Evolutionary conservation across 2,888 invertebrate genomes (phyloP), one percentile per base, ranked within the genome.

Genomic region (Adela reaumurella): DNA sequence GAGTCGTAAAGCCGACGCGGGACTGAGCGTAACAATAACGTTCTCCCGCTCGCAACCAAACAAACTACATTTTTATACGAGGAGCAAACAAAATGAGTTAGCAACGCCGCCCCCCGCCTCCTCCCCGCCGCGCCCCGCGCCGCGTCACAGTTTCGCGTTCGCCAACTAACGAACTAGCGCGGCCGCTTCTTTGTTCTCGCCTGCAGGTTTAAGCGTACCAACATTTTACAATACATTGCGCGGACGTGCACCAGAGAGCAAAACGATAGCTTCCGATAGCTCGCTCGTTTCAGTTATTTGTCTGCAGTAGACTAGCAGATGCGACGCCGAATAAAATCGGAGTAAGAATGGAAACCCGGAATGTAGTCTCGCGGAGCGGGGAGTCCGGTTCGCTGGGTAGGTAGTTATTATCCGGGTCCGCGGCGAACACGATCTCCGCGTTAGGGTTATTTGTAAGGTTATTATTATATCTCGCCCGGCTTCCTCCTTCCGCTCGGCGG

Each of bases 31-130:
- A 24, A 24, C 24, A 24, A 24, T 24, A 24, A 24, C 24, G 24
- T 24, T 8, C 24, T 24, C 24, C 24, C n/a, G n/a, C n/a, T 24
- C 24, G 14, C 35, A 35, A 14, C 35, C 61, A 65, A 69, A 69
- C 68, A 69, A 73, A 70, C 68, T 72, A 73, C 68, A 71, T 71
- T 73, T 74, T 72, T 72, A 72, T 69, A 70, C 67, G 63, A 61
- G 64, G 63, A 67, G 63, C 67, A 71, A 74, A 76, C 69, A 70
- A 71, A 74, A 72, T 71, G 68, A 72, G 69, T 71, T 72, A 70
- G 68, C 63, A 64, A 64, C 66, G 65, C 67, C 63, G 68, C 63
- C 67, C 64, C 68, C 65, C 65, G 68, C 69, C 67, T 70, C 68
- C 67, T 63, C 65, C 62, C 64, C 61, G 64, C 68, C 65, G 68